Percentiles rank a stretch among this genome's conserved stretches.
Conservation (phyloP, 2,113 vertebrate species). For the Leptosomus discolor region DNA sequence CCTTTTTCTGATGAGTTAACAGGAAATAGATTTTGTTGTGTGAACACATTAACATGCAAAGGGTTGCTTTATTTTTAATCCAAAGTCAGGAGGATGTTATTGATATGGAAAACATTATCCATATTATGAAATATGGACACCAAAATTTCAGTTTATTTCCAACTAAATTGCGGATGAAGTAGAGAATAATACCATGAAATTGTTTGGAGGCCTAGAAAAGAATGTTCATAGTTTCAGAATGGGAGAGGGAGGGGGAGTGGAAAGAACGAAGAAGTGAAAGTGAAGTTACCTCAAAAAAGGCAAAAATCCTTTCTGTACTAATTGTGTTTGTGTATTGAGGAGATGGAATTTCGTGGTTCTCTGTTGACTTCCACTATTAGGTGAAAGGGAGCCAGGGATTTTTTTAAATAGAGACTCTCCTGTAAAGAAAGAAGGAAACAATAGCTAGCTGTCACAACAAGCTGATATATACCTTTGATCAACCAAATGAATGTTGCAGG, state of each 20-base stretch:
- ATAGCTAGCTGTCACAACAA: conserved; percentile 91
- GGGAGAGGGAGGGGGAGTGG: neutral
- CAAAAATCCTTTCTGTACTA: conserved; percentile 75
- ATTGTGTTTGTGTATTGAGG: conserved; percentile 82
- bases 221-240: neutral
- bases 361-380: conserved; percentile 91
- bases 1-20: neutral
- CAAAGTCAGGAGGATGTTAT: neutral
- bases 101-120: neutral
- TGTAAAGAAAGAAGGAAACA: conserved; percentile 89
- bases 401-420: conserved; percentile 82
- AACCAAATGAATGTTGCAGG: conserved; percentile 99
- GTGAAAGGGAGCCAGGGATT: conserved; percentile 76
- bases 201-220: neutral
- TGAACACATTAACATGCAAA: neutral
- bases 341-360: conserved; percentile 91
- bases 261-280: conserved; percentile 44
- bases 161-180: neutral
- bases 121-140: neutral
- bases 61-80: neutral
- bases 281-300: conserved; percentile 74
- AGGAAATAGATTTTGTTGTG: neutral
- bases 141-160: neutral
- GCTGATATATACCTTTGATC: conserved; percentile 98
- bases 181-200: neutral